These are phyloP conservation scores for Cynopterus sphinx DNA, from an alignment of 2,797 vertebrate genomes.

Conservation along the genomic window DNA sequence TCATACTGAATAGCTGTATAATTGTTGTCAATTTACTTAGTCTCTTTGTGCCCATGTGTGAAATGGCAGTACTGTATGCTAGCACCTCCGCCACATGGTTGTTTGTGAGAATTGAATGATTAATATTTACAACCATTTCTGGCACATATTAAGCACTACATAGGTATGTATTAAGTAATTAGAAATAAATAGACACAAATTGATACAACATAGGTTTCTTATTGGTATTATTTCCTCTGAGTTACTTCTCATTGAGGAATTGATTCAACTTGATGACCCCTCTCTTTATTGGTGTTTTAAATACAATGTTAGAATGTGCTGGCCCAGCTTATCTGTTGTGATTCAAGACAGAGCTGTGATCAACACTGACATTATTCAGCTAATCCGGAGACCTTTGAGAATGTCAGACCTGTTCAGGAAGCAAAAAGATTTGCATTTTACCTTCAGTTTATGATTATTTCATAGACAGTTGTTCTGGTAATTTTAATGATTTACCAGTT, in stretches of 20 bases:
- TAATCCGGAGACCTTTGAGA: not conserved
- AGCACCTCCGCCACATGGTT: not conserved
- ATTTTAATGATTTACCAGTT: not conserved
- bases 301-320: not conserved
- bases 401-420: not conserved
- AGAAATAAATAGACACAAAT: not conserved
- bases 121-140: not conserved
- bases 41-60: not conserved
- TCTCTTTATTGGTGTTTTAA: conserved; percentile 31
- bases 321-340: not conserved
- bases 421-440: not conserved
- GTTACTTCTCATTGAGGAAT: not conserved
- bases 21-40: not conserved
- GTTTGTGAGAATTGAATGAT: not conserved
- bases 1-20: not conserved
- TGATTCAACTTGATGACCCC: not conserved
- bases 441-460: conserved; percentile 26
- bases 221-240: not conserved
- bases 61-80: not conserved
- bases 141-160: not conserved
- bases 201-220: not conserved
- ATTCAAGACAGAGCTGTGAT: not conserved
- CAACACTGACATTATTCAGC: not conserved
- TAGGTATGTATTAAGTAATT: not conserved
- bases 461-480: not conserved